A percentile compares a stretch with the other conserved stretches of the same genome.
These are phyloP conservation scores for Trissolcus brochymenae DNA, from an alignment of 2,888 invertebrate genomes.

Conservation along the genomic window DNA sequence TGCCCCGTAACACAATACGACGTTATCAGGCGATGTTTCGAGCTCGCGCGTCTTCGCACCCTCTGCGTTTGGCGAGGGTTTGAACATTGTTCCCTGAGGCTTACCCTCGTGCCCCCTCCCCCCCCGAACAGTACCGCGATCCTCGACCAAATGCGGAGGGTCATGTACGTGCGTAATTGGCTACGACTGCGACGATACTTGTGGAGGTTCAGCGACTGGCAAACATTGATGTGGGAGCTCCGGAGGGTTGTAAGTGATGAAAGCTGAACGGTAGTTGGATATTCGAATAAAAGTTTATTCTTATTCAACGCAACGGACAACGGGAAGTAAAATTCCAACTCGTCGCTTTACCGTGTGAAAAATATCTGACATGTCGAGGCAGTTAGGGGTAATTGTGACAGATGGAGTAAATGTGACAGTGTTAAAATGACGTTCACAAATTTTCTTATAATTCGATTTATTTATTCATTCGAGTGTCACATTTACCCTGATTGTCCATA, in stretches of 20 bases:
- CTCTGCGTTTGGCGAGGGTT: slow-evolving; percentile 25
- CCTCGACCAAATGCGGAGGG: slow-evolving; percentile 36
- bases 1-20: slow-evolving; percentile 34
- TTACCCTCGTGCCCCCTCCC: slow-evolving; percentile 32
- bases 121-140: slow-evolving; percentile 14
- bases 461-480: too few relatives aligned
- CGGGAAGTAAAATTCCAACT: too few relatives aligned
- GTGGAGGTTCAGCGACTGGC: slow-evolving; percentile 40
- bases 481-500: too few relatives aligned
- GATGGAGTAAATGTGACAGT: too few relatives aligned
- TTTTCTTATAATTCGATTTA: too few relatives aligned
- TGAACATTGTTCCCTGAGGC: slow-evolving; percentile 36
- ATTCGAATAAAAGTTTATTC: neutral
- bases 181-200: slow-evolving; percentile 40
- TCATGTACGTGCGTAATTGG: slow-evolving; percentile 49
- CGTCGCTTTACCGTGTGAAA: too few relatives aligned
- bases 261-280: slow-evolving; percentile 7
- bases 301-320: too few relatives aligned
- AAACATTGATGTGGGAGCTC: slow-evolving; percentile 34
- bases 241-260: slow-evolving; percentile 8
- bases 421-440: too few relatives aligned
- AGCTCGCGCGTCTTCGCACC: slow-evolving; percentile 38
- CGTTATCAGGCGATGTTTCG: slow-evolving; percentile 14
- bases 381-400: too few relatives aligned
- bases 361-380: too few relatives aligned